Conservation (phyloP, 2,888 invertebrate species). For the Chrysopilus asiliformis region DNA sequence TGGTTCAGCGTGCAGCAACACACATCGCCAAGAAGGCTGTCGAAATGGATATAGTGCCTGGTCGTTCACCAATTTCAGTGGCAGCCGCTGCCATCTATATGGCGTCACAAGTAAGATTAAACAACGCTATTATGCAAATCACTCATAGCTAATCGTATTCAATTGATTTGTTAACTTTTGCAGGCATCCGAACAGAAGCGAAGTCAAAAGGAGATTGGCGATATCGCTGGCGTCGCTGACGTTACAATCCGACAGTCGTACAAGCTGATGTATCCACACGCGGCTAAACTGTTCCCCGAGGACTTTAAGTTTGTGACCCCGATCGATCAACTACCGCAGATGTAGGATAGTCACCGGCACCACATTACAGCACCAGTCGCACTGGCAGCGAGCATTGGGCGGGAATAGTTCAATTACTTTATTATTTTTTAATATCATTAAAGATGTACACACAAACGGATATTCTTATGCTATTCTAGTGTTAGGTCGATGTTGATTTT, state of each 20-base stretch:
- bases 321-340: constrained; percentile 84
- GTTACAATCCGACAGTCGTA: constrained; percentile 96
- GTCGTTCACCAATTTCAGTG: constrained; percentile 95
- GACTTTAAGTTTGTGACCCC: constrained; percentile 94
- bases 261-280: constrained; percentile 92
- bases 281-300: constrained; percentile 82
- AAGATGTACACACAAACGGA: too few relatives aligned
- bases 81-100: constrained; percentile 99
- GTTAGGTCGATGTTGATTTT: too few relatives aligned
- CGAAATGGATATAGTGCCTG: constrained; percentile 93
- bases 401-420: too few relatives aligned
- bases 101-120: constrained; percentile 72
- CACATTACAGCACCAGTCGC: too few relatives aligned
- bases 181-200: constrained; percentile 90
- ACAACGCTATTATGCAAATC: too few relatives aligned
- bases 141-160: too few relatives aligned
- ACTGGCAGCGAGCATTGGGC: too few relatives aligned
- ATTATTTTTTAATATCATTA: too few relatives aligned
- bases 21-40: constrained; percentile 94
- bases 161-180: neutral
- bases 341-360: constrained; percentile 44
- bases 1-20: constrained; percentile 87
- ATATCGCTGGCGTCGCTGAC: constrained; percentile 96
- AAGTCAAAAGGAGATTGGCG: constrained; percentile 95
- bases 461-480: too few relatives aligned